A percentile compares a stretch with the other conserved stretches of the same genome.
Conservation (phyloP, 2,797 vertebrate genomes). For the Ctenosaura bakeri region DNA sequence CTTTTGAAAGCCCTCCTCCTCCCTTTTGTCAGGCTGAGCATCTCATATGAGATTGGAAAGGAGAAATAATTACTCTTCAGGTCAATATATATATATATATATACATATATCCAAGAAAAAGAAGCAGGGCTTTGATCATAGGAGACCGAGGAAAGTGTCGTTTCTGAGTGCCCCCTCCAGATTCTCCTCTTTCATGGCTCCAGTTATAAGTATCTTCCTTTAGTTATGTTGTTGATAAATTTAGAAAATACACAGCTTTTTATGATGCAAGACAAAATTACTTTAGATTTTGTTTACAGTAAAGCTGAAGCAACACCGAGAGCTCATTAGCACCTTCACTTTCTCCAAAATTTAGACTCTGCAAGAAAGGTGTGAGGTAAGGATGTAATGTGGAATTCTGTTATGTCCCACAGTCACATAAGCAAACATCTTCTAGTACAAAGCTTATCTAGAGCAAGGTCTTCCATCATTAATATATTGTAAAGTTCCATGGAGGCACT, state of each 20-base stretch:
- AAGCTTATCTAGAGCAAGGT: no score
- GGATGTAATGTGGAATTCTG: no score
- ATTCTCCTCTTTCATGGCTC: background rate
- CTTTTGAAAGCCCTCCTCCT: constrained; percentile 58
- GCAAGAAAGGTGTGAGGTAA: background rate
- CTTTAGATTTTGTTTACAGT: background rate
- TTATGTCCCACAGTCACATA: background rate
- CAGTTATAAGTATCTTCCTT: background rate
- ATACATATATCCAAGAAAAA: constrained; percentile 29
- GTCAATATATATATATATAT: no score
- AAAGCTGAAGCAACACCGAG: no score
- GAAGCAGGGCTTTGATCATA: background rate
- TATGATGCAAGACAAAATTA: background rate
- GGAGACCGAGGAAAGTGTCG: constrained; percentile 55
- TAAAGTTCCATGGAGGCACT: no score
- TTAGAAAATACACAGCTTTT: background rate
- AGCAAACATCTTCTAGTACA: no score
- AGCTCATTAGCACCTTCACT: no score
- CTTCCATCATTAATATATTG: no score
- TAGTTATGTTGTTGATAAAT: background rate
- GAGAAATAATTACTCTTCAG: background rate
- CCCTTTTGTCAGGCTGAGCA: constrained; percentile 61
- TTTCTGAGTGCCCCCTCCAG: constrained; percentile 42
- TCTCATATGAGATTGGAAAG: constrained; percentile 53
- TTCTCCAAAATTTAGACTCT: background rate